Evolutionary conservation across 1,140 invertebrate genomes (phyloP).

Genomic region (Drosophila watanabei): DNA sequence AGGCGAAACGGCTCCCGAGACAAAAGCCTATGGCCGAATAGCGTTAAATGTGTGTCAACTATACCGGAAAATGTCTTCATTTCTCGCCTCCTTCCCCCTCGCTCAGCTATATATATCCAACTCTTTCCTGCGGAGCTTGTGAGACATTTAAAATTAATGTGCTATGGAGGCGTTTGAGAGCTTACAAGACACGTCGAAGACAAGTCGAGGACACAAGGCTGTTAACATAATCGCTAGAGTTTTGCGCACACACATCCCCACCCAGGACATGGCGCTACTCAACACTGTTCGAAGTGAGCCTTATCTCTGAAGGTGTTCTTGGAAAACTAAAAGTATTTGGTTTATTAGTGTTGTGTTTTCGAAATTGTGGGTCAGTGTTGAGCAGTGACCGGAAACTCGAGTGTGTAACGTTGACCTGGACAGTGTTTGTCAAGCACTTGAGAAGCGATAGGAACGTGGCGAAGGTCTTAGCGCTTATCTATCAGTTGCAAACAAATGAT

Average conservation of each 20-base stretch:
- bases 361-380: constrained; percentile 8
- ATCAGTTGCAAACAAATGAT: constrained; percentile 21
- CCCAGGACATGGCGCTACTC: constrained; percentile 14
- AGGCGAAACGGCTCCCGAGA: constrained; percentile 58
- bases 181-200: constrained; percentile 49
- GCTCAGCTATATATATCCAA: not conserved
- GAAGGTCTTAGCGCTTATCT: constrained; percentile 37
- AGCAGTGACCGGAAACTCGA: constrained; percentile 8
- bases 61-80: constrained; percentile 26
- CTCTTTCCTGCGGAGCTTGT: constrained; percentile 28
- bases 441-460: constrained; percentile 21
- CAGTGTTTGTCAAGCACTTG: constrained; percentile 63
- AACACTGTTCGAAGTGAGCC: constrained; percentile 23
- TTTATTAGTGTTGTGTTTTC: not conserved
- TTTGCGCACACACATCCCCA: constrained; percentile 9
- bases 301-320: not conserved
- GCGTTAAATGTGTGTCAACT: constrained; percentile 61
- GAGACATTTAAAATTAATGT: constrained; percentile 73
- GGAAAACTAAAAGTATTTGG: not conserved
- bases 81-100: not conserved
- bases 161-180: constrained; percentile 42
- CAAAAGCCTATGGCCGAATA: constrained; percentile 56
- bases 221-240: constrained; percentile 41
- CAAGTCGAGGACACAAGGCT: constrained; percentile 40
- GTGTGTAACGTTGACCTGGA: not conserved